Base-by-base conservation (phyloP, 2,888 invertebrate species). In the Drosophila maculinotata region DNA sequence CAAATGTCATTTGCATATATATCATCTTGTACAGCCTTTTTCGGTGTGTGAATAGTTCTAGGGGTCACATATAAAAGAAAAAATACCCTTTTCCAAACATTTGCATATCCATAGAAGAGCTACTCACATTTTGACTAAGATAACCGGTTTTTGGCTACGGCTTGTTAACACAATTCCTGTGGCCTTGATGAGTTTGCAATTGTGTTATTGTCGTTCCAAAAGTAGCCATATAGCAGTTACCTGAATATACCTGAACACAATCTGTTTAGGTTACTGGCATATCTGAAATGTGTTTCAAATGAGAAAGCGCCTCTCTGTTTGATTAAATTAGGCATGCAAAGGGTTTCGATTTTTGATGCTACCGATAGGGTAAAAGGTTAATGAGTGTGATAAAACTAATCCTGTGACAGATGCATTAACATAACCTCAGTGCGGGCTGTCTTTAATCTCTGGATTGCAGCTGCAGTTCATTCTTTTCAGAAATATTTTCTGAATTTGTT, bases 1-100 rank as follows among this genome's bases (percentile, higher is more conserved):
- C 36, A 47, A 69, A 66, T 64, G 49, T 8, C 75, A 85, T 81
- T 81, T 81, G 87, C 81, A 87, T 81, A 81, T 85, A 66, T 87
- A 84, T 87, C 84, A 79, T 67, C 78, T 74, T 57, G 62, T 49
- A 81, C 74, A 87, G 84, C 87, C 56, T 80, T 86, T 71, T 73
- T 64, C 54, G 80, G 73, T 44, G 72, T 66, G 57, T 73, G 73
- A 80, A 70, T 67, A 76, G 65, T 76, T 72, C 44, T 69, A 30
- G 48, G 72, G 67, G 51, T 52, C 59, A 57, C 72, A 76, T 66
- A 33, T 60, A 56, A 14, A 57, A 57, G 8, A 14, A 20, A 15
- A 69, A 57, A 57, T 66, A 76, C 41, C 72, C 76, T 48, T 54
- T 48, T 51, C 36, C 44, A 35, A 8, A 38, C 41, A 72, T 73